A percentile compares a stretch with the other conserved stretches of the same genome.
Conservation (phyloP, 2,888 invertebrate species). For the Platycheirus rosarum region DNA sequence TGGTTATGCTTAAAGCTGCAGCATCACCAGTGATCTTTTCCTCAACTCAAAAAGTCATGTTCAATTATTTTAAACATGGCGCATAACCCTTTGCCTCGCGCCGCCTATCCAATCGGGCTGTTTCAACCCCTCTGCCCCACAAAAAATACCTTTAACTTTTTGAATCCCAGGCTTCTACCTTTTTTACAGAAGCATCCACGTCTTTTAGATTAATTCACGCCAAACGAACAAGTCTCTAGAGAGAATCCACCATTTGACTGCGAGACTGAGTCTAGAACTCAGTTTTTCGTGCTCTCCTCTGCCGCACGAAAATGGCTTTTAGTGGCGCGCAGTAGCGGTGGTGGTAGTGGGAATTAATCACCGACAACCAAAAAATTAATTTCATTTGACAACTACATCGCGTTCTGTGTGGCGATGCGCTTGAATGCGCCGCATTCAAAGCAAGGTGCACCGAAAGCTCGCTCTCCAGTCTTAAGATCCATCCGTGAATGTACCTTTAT, state of each 20-base stretch:
- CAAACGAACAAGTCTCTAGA: slow-evolving; percentile 41
- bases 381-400: slow-evolving; percentile 74
- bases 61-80: slow-evolving; percentile 63
- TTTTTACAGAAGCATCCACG: slow-evolving; percentile 42
- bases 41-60: slow-evolving; percentile 62
- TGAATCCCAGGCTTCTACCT: slow-evolving; percentile 13
- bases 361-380: slow-evolving; percentile 74
- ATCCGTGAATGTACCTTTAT: background rate
- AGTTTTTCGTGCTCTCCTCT: slow-evolving; percentile 34
- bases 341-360: slow-evolving; percentile 68
- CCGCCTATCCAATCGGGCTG: background rate
- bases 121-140: slow-evolving; percentile 1
- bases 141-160: too few relatives aligned
- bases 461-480: slow-evolving; percentile 50
- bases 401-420: slow-evolving; percentile 60
- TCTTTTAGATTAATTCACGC: slow-evolving; percentile 70
- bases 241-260: slow-evolving; percentile 20
- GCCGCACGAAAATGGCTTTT: slow-evolving; percentile 65
- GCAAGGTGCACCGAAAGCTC: slow-evolving; percentile 56
- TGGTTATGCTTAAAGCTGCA: background rate
- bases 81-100: slow-evolving; percentile 62
- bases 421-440: slow-evolving; percentile 56
- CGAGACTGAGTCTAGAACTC: slow-evolving; percentile 37
- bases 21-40: slow-evolving; percentile 31
- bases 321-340: slow-evolving; percentile 2